phyloP scores from a whole-genome alignment of 2,888 invertebrate genomes.

The Lomographa bimaculata region DNA sequence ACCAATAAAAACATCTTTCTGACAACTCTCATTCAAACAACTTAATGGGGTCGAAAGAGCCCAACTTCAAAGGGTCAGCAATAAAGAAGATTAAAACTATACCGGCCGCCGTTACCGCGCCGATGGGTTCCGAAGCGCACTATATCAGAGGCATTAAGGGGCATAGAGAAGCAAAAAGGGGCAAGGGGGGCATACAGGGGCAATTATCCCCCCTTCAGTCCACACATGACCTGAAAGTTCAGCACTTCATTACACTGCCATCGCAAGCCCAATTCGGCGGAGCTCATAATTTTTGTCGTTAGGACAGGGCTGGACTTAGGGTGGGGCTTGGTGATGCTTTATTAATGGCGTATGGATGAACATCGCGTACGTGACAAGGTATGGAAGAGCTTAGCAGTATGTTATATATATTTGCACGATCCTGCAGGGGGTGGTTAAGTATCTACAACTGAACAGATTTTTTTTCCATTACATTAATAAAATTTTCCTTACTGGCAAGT shows the following conservation, averaged over 20 bases:
- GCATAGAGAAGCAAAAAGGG: constrained; percentile 36
- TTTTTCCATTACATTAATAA: too few relatives aligned
- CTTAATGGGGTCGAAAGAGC: constrained; percentile 50
- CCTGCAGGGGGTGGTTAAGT: too few relatives aligned
- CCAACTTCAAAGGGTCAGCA: constrained; percentile 63
- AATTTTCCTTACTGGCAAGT: too few relatives aligned
- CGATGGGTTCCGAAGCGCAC: constrained; percentile 53
- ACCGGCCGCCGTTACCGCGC: constrained; percentile 60
- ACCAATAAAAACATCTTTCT: constrained; percentile 22
- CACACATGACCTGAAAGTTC: constrained; percentile 76
- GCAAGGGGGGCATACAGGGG: constrained; percentile 26
- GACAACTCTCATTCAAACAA: constrained; percentile 39
- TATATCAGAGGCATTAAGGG: constrained; percentile 53
- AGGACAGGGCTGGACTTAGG: constrained; percentile 25
- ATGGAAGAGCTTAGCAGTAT: too few relatives aligned
- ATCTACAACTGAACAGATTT: too few relatives aligned
- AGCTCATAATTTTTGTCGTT: constrained; percentile 57
- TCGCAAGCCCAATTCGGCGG: constrained; percentile 62
- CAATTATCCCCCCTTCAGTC: constrained; percentile 56
- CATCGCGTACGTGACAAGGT: constrained; percentile 34
- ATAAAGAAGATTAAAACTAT: constrained; percentile 80
- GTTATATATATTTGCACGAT: too few relatives aligned
- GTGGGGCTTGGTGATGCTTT: constrained; percentile 20
- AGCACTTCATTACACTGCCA: constrained; percentile 71
- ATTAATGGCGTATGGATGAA: constrained; percentile 24